Percentiles rank a stretch among this genome's conserved stretches.
Conservation (phyloP, 2,888 invertebrate genomes). For the Tineola bisselliella region DNA sequence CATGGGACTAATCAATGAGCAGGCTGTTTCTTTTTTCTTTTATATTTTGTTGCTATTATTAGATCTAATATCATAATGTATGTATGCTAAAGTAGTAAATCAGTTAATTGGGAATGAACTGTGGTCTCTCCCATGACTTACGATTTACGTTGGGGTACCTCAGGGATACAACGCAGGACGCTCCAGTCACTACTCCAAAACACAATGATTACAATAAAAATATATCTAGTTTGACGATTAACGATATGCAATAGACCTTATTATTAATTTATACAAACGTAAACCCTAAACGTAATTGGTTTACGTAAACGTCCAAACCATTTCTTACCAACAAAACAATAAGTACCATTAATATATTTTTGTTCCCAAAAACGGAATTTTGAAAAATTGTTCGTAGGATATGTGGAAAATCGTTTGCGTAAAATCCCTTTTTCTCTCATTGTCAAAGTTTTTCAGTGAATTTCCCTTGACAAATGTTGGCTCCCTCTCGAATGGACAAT, state of each 20-base stretch:
- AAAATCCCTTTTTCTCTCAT: background rate
- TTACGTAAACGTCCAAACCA: background rate
- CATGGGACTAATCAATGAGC: constrained; percentile 7
- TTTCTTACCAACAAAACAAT: background rate
- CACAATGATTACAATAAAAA: too few species aligned
- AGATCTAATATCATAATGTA: background rate
- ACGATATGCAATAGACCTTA: too few species aligned
- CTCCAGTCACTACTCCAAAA: too few species aligned
- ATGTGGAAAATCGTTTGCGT: background rate
- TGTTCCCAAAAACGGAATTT: background rate
- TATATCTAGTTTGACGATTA: too few species aligned
- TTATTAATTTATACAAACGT: too few species aligned
- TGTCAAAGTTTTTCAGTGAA: constrained; percentile 10
- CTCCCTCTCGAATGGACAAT: constrained; percentile 6
- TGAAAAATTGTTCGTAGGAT: background rate
- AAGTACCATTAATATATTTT: background rate
- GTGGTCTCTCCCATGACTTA: too few species aligned
- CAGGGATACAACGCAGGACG: too few species aligned
- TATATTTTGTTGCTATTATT: background rate
- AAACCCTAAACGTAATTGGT: too few species aligned
- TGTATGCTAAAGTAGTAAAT: too few species aligned
- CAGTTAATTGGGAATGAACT: too few species aligned
- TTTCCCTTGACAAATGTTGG: constrained; percentile 9
- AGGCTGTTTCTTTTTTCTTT: background rate
- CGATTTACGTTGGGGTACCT: too few species aligned